These are phyloP conservation scores for Drosophila melanogaster DNA, from an alignment of 1,140 invertebrate species.

Conservation along the genomic window DNA sequence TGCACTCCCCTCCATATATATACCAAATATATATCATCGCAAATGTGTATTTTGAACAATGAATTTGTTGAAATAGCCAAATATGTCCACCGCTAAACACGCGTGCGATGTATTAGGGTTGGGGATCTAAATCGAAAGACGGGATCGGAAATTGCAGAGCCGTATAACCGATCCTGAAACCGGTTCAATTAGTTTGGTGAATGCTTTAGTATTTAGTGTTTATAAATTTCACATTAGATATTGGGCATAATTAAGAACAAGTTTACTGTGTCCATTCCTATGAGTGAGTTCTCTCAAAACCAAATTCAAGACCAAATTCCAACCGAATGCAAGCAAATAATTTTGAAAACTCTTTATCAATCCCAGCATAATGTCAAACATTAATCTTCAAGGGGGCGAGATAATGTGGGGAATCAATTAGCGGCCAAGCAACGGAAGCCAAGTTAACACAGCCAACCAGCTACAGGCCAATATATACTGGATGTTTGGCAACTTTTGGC, in stretches of 20 bases:
- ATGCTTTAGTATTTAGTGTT: conserved; percentile 61
- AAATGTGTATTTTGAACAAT: conserved; percentile 1
- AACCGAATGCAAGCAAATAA: conserved; percentile 41
- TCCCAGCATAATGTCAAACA: conserved; percentile 36
- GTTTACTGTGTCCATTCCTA: conserved; percentile 50
- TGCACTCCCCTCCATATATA: conserved; percentile 15
- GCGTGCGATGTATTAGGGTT: conserved; percentile 23
- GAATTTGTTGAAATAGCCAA: conserved; percentile 43
- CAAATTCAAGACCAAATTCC: conserved; percentile 22
- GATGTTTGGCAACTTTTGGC: conserved; percentile 21
- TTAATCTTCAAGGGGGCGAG: conserved; percentile 35
- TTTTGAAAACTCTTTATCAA: conserved; percentile 43
- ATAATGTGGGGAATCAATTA: conserved; percentile 44
- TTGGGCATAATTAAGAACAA: conserved; percentile 65
- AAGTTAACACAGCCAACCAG: conserved; percentile 26
- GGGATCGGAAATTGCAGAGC: conserved; percentile 47
- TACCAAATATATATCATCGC: conserved; percentile 20
- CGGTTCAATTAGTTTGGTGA: conserved; percentile 65
- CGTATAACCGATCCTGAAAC: conserved; percentile 29
- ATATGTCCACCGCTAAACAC: conserved; percentile 31
- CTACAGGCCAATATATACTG: conserved; percentile 30
- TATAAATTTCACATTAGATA: conserved; percentile 62
- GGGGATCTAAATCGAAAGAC: conserved; percentile 16
- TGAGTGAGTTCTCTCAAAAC: conserved; percentile 6
- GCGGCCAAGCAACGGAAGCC: conserved; percentile 31